Percentiles rank a stretch among this genome's conserved stretches.
Evolutionary conservation across 2,888 invertebrate genomes (phyloP).

Genomic region (Cataglyphis rosenhaueri): DNA sequence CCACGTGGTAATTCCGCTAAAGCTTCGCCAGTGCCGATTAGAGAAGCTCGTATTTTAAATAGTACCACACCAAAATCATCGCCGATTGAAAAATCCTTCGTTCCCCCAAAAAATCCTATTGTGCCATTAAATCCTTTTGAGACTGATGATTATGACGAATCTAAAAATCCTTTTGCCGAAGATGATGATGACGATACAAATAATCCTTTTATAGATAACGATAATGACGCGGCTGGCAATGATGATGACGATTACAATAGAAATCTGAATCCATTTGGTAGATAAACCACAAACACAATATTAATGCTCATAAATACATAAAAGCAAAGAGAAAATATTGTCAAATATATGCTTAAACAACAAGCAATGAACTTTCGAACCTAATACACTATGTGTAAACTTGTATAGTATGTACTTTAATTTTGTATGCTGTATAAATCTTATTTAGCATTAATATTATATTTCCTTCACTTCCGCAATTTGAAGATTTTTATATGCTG

Average conservation of each 20-base stretch:
- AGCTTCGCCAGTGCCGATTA: conserved; percentile 81
- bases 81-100: conserved; percentile 79
- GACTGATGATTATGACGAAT: conserved; percentile 87
- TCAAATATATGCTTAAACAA: neutral
- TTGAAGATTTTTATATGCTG: neutral
- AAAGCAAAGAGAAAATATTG: neutral
- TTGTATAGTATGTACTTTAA: conserved; percentile 27
- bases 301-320: conserved; percentile 3
- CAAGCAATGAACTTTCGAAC: conserved; percentile 18
- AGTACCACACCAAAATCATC: conserved; percentile 81
- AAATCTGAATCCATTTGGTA: conserved; percentile 91
- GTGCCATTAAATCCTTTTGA: conserved; percentile 85
- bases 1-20: conserved; percentile 75
- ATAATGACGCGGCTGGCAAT: conserved; percentile 87
- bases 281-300: conserved; percentile 58
- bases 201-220: conserved; percentile 86
- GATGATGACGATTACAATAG: conserved; percentile 91
- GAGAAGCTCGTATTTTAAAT: conserved; percentile 80
- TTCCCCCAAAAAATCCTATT: conserved; percentile 80
- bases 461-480: neutral
- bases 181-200: conserved; percentile 87
- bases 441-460: neutral
- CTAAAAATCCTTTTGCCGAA: conserved; percentile 89
- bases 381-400: conserved; percentile 1
- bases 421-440: conserved; percentile 25